These are phyloP conservation scores for Anarsia innoxiella DNA, from an alignment of 2,888 invertebrate genomes.

Conservation along the genomic window DNA sequence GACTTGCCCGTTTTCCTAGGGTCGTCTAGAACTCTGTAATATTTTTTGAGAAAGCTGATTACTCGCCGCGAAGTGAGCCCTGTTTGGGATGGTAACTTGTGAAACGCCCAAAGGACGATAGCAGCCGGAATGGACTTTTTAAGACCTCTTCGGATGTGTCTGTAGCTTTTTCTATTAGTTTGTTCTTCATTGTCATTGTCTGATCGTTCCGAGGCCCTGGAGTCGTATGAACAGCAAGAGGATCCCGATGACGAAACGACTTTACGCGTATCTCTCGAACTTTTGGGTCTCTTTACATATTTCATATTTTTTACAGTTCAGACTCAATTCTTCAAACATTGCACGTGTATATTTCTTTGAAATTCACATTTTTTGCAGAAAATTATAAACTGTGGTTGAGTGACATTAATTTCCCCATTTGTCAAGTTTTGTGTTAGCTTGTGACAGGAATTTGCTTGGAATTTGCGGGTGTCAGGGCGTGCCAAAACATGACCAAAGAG, in stretches of 20 bases:
- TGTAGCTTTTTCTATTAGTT: constrained; percentile 15
- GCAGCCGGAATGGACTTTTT: constrained; percentile 40
- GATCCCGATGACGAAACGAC: not conserved
- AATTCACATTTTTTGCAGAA: too few species aligned
- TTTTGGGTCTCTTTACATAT: too few species aligned
- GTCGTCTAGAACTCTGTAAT: constrained; percentile 30
- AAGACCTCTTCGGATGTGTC: constrained; percentile 31
- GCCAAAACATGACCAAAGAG: too few species aligned
- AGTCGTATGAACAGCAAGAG: not conserved
- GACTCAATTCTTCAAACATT: too few species aligned
- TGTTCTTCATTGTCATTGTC: not conserved
- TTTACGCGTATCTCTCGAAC: too few species aligned
- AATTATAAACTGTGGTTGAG: too few species aligned
- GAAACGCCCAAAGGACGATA: constrained; percentile 49
- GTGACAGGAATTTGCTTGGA: too few species aligned
- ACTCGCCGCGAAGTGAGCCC: constrained; percentile 45
- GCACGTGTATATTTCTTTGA: too few species aligned
- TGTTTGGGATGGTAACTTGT: constrained; percentile 33
- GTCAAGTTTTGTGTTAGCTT: too few species aligned
- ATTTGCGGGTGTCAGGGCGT: too few species aligned
- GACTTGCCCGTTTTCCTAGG: constrained; percentile 37
- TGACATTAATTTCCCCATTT: too few species aligned
- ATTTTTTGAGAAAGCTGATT: constrained; percentile 41
- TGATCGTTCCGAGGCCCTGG: not conserved
- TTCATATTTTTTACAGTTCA: too few species aligned